phyloP scores from a whole-genome alignment of 23 tunicate genomes.

The Ascidia mentula region DNA sequence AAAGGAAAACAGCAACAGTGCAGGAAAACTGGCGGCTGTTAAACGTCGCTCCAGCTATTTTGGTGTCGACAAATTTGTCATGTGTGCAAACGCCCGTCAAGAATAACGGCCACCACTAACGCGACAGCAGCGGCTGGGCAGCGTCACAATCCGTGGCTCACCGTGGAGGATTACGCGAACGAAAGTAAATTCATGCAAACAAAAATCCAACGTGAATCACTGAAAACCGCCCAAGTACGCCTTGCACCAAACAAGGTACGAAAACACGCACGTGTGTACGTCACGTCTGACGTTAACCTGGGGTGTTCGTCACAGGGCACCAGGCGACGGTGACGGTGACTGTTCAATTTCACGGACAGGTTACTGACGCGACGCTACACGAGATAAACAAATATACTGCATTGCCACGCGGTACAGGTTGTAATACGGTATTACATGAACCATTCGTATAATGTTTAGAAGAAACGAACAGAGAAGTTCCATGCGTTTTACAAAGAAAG shows the following conservation, averaged over 20 bases:
- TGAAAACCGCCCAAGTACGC: neutral
- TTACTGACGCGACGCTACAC: neutral
- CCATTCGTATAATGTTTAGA: too few relatives aligned
- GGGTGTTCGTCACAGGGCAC: neutral
- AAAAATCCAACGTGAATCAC: neutral
- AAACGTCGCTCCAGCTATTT: conserved; percentile 1
- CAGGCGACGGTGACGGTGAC: neutral
- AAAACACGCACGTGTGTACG: neutral
- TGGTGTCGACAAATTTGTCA: neutral
- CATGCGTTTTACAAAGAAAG: too few relatives aligned
- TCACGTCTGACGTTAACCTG: neutral
- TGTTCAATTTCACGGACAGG: too few relatives aligned
- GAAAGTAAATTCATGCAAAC: neutral
- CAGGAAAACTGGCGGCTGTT: conserved; percentile 7
- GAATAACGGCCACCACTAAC: neutral
- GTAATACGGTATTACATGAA: neutral
- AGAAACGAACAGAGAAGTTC: too few relatives aligned
- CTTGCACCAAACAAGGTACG: neutral
- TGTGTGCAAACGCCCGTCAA: neutral
- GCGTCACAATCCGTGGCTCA: neutral
- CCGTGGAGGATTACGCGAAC: neutral
- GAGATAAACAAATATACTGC: neutral
- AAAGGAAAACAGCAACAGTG: neutral
- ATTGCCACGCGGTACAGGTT: neutral
- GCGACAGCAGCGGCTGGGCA: neutral